Evolutionary conservation across 1,140 invertebrate genomes (phyloP).

Genomic region (Atta texana): DNA sequence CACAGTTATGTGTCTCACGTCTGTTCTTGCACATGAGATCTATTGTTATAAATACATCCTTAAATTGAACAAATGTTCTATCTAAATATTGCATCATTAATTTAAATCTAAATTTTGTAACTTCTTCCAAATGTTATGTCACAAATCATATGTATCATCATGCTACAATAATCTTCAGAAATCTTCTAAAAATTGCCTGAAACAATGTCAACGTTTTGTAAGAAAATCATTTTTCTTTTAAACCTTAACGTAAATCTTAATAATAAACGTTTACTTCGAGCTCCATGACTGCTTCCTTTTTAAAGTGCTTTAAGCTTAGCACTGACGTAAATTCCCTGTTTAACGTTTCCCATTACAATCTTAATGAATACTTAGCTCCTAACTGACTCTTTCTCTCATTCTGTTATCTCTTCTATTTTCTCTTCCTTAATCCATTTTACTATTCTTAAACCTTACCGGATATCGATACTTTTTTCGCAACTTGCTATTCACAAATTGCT

Average conservation of each 20-base stretch:
- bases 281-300: slow-evolving; percentile 65
- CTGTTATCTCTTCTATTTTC: slow-evolving; percentile 60
- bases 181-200: background rate
- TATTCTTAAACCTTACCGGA: slow-evolving; percentile 64
- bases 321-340: slow-evolving; percentile 77
- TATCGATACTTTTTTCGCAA: slow-evolving; percentile 62
- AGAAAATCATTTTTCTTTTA: background rate
- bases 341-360: slow-evolving; percentile 79
- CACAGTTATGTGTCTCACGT: background rate
- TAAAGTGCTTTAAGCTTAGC: slow-evolving; percentile 75
- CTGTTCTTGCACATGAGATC: background rate
- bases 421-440: background rate
- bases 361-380: slow-evolving; percentile 77
- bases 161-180: background rate
- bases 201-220: background rate
- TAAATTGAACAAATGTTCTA: slow-evolving; percentile 1
- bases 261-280: slow-evolving; percentile 39
- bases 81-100: background rate
- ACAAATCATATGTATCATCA: background rate
- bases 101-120: background rate
- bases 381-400: slow-evolving; percentile 56
- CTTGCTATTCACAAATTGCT: background rate
- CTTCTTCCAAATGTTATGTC: background rate
- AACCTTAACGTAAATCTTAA: slow-evolving; percentile 34
- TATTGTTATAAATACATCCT: background rate